These are phyloP conservation scores for human (Homo sapiens) DNA, from an alignment of 2,113 vertebrate species.

Conservation along the genomic window DNA sequence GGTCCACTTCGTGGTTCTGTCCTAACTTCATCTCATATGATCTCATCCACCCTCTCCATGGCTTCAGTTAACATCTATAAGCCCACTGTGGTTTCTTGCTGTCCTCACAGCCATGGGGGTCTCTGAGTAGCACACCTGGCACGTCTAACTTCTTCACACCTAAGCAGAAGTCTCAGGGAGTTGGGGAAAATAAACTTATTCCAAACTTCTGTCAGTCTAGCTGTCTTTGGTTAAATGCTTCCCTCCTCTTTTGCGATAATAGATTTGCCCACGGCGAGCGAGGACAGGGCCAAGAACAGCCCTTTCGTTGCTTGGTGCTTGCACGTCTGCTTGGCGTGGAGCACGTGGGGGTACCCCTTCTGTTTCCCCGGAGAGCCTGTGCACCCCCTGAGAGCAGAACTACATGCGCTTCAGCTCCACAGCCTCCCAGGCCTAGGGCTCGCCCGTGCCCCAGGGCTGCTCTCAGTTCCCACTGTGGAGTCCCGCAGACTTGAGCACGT, in stretches of 20 bases:
- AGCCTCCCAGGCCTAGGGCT: too few species aligned
- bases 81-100: neutral
- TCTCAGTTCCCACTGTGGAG: too few species aligned
- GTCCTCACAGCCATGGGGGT: neutral
- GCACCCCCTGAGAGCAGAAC: neutral
- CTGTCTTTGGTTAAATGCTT: neutral
- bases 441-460: rapidly evolving
- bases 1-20: neutral
- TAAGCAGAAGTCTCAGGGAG: neutral
- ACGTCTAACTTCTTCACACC: neutral
- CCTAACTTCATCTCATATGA: rapidly evolving
- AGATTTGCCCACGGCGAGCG: neutral
- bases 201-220: neutral
- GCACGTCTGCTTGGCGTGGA: neutral
- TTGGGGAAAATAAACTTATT: neutral
- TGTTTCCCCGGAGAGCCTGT: rapidly evolving
- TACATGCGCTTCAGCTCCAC: too few species aligned
- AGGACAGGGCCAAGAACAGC: too few species aligned
- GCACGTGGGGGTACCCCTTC: neutral
- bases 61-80: neutral
- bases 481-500: too few species aligned
- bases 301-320: neutral
- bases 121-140: neutral
- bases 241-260: neutral
- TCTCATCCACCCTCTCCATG: neutral